Conservation (phyloP, 2,113 vertebrate genomes). For the Lepus europaeus region DNA sequence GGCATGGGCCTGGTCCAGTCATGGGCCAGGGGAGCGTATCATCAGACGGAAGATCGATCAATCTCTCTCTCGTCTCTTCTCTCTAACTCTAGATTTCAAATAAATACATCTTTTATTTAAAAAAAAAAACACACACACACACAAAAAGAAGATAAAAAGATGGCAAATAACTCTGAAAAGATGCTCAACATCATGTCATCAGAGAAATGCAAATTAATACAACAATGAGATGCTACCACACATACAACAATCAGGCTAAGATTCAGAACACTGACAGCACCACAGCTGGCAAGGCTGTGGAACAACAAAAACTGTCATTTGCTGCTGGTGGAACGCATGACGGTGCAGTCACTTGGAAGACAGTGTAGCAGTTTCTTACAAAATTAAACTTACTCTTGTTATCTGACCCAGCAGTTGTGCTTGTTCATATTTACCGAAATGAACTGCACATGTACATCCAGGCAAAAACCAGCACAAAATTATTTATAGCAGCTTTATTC, state of each 20-base stretch:
- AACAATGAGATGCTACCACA: background rate
- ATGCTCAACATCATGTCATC: background rate
- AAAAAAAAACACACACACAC: too few species aligned
- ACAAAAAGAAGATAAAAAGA: background rate
- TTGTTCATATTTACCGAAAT: background rate
- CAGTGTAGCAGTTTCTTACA: background rate
- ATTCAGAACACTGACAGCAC: background rate
- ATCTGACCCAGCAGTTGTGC: background rate
- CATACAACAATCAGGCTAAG: background rate
- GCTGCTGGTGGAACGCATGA: background rate
- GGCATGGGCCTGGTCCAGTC: too few species aligned
- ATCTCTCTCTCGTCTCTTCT: too few species aligned
- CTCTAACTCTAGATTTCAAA: too few species aligned
- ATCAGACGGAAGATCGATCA: too few species aligned
- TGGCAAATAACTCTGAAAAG: background rate
- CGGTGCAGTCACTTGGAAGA: background rate
- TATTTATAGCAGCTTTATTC: background rate
- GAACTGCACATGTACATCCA: background rate
- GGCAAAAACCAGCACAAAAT: background rate
- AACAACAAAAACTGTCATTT: too few species aligned
- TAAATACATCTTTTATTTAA: too few species aligned
- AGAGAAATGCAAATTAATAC: background rate
- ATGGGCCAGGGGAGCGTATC: too few species aligned
- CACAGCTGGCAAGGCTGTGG: too few species aligned
- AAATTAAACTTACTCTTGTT: background rate